Conservation (phyloP, 2,888 invertebrate species). For the Erebia palarica region DNA sequence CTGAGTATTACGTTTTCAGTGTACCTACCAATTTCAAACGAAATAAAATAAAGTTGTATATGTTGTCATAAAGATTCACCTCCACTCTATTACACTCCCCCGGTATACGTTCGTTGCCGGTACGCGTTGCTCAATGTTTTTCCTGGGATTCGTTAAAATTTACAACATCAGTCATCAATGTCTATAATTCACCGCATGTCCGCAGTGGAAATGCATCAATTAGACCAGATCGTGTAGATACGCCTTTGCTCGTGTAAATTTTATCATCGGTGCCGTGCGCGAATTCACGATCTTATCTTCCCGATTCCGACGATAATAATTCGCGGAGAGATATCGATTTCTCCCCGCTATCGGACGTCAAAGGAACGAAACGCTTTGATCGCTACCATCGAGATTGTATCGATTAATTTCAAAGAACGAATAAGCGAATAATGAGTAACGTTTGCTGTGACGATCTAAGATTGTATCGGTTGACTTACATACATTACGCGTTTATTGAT, state of each 20-base stretch:
- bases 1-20: too few species aligned
- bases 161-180: conserved; percentile 12
- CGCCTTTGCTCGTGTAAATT: conserved; percentile 36
- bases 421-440: conserved; percentile 10
- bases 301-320: conserved; percentile 45
- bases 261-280: conserved; percentile 40
- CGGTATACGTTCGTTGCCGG: too few species aligned
- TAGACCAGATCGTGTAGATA: conserved; percentile 31
- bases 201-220: conserved; percentile 32
- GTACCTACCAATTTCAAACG: too few species aligned
- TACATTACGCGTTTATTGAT: conserved; percentile 53
- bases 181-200: conserved; percentile 19
- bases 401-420: conserved; percentile 40
- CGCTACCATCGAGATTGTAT: conserved; percentile 41
- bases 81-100: too few species aligned
- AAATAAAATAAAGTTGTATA: too few species aligned
- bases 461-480: conserved; percentile 10
- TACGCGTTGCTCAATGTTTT: too few species aligned
- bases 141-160: neutral
- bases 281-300: conserved; percentile 44
- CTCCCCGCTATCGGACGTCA: conserved; percentile 42
- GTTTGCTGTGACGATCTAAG: conserved; percentile 1
- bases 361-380: conserved; percentile 41
- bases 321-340: conserved; percentile 46
- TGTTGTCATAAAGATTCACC: too few species aligned